A percentile compares a stretch with the other conserved stretches of the same genome.
phyloP scores from a whole-genome alignment of 2,888 invertebrate species.

The Noctua pronuba region DNA sequence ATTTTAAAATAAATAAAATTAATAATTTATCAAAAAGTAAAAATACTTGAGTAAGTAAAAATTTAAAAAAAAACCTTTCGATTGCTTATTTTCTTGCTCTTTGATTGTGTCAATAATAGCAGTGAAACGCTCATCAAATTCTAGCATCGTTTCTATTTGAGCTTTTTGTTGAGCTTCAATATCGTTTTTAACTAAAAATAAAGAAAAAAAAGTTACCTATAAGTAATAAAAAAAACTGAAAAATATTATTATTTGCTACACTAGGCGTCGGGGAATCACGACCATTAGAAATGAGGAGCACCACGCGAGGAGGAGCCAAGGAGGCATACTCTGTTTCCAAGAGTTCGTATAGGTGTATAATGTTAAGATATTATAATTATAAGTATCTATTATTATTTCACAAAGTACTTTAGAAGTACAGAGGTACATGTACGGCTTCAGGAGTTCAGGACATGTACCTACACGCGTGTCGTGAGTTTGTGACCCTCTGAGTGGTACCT shows the following conservation, averaged over 20 bases:
- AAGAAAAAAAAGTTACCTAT: conserved; percentile 28
- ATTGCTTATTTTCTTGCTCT: conserved; percentile 1
- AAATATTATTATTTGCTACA: not conserved
- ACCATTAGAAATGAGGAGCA: not conserved
- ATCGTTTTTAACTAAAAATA: conserved; percentile 41
- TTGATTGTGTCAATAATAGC: conserved; percentile 6
- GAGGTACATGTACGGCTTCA: not conserved
- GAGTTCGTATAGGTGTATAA: not conserved
- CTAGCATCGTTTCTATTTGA: not conserved
- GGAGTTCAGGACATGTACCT: too few relatives aligned
- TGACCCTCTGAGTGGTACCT: not conserved
- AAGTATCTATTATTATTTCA: too few relatives aligned
- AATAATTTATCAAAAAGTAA: not conserved
- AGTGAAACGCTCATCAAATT: conserved; percentile 12
- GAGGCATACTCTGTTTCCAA: not conserved
- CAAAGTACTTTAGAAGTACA: too few relatives aligned
- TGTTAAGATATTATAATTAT: too few relatives aligned
- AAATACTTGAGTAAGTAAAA: conserved; percentile 20
- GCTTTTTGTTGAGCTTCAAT: conserved; percentile 4
- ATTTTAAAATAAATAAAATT: not conserved
- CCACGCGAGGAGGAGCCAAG: not conserved
- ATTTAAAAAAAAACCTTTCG: conserved; percentile 32
- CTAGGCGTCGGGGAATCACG: not conserved
- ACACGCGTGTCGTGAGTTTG: not conserved
- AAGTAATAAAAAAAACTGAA: conserved; percentile 15